Percentiles rank a stretch among this genome's conserved stretches.
These are phyloP conservation scores for Morbakka virulenta DNA, from an alignment of 30 jellyfish, hydroid and myxozoan species.

Conservation along the genomic window DNA sequence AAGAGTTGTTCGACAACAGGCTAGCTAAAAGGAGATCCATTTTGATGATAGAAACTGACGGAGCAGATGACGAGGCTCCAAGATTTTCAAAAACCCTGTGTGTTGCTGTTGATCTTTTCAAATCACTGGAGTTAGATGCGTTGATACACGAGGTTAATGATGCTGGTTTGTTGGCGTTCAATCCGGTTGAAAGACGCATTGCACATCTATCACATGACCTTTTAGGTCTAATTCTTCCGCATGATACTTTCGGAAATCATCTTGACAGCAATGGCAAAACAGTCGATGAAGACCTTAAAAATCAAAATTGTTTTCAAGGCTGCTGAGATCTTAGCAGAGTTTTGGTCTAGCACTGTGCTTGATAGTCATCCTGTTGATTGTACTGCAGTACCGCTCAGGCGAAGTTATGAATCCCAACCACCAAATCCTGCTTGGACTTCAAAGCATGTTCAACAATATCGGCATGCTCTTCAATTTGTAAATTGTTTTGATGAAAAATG, in stretches of 20 bases:
- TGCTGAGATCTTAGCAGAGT: background rate
- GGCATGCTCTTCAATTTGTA: background rate
- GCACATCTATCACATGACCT: constrained; percentile 31
- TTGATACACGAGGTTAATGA: constrained; percentile 36
- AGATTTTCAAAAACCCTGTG: constrained; percentile 7
- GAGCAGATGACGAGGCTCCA: constrained; percentile 22
- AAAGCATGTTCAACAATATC: background rate
- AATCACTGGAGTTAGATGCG: constrained; percentile 9
- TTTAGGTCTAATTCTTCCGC: constrained; percentile 40
- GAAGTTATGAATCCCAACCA: no score
- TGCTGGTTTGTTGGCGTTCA: constrained; percentile 50
- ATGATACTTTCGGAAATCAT: constrained; percentile 34
- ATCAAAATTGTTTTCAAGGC: background rate
- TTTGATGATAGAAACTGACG: background rate
- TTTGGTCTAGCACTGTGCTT: constrained; percentile 3
- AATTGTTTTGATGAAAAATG: background rate
- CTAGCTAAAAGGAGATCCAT: background rate
- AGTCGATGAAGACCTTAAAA: background rate
- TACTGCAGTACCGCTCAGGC: constrained; percentile 7
- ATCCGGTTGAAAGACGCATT: constrained; percentile 39
- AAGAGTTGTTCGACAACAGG: background rate
- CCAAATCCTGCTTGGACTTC: background rate
- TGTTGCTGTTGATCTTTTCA: no score
- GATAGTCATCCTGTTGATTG: background rate
- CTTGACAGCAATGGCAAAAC: constrained; percentile 6